Evolutionary conservation across 2,888 invertebrate genomes (phyloP).

Genomic region (Zeuzera pyrina): DNA sequence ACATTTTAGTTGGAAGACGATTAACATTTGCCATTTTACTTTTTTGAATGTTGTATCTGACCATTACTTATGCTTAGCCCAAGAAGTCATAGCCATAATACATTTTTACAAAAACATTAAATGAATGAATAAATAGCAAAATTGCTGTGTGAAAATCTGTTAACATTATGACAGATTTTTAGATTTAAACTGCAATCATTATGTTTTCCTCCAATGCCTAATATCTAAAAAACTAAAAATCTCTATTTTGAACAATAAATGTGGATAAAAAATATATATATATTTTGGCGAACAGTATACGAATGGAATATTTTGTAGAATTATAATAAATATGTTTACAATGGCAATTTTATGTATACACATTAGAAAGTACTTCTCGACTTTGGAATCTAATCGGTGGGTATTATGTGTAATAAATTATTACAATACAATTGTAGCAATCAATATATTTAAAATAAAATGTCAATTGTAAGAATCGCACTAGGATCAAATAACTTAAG

Average conservation of each 20-base stretch:
- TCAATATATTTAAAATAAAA: no score
- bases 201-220: slow-evolving; percentile 31
- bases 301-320: slow-evolving; percentile 37
- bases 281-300: slow-evolving; percentile 59
- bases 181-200: slow-evolving; percentile 34
- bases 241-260: slow-evolving; percentile 58
- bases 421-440: no score
- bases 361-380: slow-evolving; percentile 6
- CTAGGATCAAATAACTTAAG: no score
- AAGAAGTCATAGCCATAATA: no score
- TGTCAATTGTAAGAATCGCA: no score
- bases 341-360: slow-evolving; percentile 28
- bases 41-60: no score
- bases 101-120: no score
- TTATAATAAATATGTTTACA: slow-evolving; percentile 43
- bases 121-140: no score
- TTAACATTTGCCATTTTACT: no score
- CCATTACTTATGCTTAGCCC: no score
- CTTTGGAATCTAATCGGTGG: not conserved
- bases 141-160: slow-evolving; percentile 35
- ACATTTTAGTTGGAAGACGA: no score
- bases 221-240: slow-evolving; percentile 41
- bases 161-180: slow-evolving; percentile 28
- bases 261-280: slow-evolving; percentile 55
- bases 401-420: no score